A percentile compares a stretch with the other conserved stretches of the same genome.
These are phyloP conservation scores for Verasper variegatus DNA, from an alignment of 2,113 vertebrate genomes.

Conservation along the genomic window DNA sequence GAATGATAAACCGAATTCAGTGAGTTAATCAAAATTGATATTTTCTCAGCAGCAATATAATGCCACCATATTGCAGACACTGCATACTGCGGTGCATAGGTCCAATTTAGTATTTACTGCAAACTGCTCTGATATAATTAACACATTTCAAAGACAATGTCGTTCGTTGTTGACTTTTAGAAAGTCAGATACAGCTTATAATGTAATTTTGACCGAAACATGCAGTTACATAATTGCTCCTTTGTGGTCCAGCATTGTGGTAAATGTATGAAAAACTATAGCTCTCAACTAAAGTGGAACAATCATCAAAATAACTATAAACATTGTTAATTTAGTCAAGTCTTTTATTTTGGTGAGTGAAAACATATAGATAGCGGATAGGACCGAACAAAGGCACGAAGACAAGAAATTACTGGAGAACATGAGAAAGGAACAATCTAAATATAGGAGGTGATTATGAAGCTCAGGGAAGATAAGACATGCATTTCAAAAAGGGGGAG, in stretches of 20 bases:
- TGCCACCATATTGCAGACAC: background rate
- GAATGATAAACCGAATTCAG: background rate
- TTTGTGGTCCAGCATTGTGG: background rate
- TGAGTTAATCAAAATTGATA: background rate
- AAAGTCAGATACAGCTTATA: background rate
- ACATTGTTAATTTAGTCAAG: no score
- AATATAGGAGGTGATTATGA: conserved; percentile 48
- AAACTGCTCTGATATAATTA: background rate
- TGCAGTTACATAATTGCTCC: no score
- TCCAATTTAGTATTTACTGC: background rate
- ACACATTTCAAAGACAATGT: no score
- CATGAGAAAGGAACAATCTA: conserved; percentile 3
- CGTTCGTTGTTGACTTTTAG: no score
- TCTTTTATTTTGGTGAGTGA: no score
- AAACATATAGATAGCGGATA: background rate
- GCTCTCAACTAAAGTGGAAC: background rate
- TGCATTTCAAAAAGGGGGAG: conserved; percentile 6
- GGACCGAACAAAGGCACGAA: background rate
- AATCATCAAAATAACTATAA: no score
- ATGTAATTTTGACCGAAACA: background rate
- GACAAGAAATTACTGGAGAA: background rate
- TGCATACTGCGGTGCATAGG: background rate
- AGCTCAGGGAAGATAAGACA: conserved; percentile 35
- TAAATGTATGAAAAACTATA: no score
- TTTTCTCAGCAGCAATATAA: background rate